Conservation (phyloP, 2,888 invertebrate genomes). For the Acleris laterana region DNA sequence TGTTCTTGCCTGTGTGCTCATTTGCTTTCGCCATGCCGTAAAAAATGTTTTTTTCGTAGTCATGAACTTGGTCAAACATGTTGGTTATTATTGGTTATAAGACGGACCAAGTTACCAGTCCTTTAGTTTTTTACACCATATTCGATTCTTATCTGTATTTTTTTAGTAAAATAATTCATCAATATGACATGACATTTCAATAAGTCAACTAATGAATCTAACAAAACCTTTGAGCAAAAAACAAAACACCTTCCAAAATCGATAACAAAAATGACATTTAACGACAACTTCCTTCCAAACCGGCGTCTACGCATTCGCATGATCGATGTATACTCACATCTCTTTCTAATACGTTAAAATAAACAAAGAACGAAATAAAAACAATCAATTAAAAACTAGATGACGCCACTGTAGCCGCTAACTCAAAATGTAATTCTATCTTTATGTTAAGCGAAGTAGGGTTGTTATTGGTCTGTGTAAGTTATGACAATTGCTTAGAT, state of each 20-base stretch:
- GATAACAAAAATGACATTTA: conserved; percentile 29
- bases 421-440: neutral
- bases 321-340: conserved; percentile 50
- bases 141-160: no score
- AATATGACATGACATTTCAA: conserved; percentile 3
- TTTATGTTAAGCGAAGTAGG: neutral
- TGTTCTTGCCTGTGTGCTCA: no score
- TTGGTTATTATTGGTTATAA: no score
- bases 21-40: no score
- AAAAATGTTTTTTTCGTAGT: no score
- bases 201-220: conserved; percentile 7
- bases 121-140: no score
- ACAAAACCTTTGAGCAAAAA: conserved; percentile 22
- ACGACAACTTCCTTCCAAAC: conserved; percentile 30
- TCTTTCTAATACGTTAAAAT: conserved; percentile 17
- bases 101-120: no score
- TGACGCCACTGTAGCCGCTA: conserved; percentile 1
- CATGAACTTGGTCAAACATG: no score
- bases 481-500: conserved; percentile 47
- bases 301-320: conserved; percentile 56
- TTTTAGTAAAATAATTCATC: neutral
- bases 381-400: conserved; percentile 17
- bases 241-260: conserved; percentile 12
- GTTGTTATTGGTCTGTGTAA: conserved; percentile 17
- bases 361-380: neutral